Conservation (phyloP, 2,797 vertebrate genomes). For the Phaenicophaeus curvirostris region DNA sequence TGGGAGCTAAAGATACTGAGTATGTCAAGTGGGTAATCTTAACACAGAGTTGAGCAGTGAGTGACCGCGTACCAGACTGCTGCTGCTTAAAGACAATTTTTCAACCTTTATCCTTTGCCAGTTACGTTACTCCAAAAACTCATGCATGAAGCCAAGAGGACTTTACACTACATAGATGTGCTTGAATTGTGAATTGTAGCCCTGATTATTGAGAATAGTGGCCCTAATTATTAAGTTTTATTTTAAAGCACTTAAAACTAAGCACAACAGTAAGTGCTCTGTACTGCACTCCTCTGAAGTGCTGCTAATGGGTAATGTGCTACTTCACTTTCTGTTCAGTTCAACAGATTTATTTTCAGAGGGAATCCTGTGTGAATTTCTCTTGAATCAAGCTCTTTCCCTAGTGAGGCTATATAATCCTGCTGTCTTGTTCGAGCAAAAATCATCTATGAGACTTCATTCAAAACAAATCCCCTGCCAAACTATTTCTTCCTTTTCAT, state of each 20-base stretch:
- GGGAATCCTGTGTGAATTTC: slow-evolving; percentile 60
- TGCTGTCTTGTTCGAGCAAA: slow-evolving; percentile 65
- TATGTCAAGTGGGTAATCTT: background rate
- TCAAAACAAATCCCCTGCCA: slow-evolving; percentile 30
- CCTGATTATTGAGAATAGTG: background rate
- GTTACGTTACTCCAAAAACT: background rate
- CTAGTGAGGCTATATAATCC: slow-evolving; percentile 56
- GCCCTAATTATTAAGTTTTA: background rate
- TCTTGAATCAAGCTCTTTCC: slow-evolving; percentile 63
- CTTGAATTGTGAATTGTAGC: background rate
- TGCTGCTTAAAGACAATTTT: background rate
- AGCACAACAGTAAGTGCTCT: background rate
- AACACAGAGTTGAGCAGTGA: background rate
- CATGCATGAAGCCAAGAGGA: background rate
- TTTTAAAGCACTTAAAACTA: slow-evolving; percentile 6
- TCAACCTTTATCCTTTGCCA: background rate
- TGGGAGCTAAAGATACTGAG: background rate
- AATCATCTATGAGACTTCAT: slow-evolving; percentile 53
- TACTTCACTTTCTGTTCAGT: slow-evolving; percentile 48
- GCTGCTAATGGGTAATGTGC: slow-evolving; percentile 1
- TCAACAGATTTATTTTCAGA: slow-evolving; percentile 54
- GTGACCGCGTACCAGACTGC: background rate
- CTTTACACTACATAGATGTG: background rate
- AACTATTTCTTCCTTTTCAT: slow-evolving; percentile 47
- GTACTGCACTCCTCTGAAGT: background rate